Conservation (phyloP, 2,888 invertebrate species). For the Hemicrepidius hirtus region DNA sequence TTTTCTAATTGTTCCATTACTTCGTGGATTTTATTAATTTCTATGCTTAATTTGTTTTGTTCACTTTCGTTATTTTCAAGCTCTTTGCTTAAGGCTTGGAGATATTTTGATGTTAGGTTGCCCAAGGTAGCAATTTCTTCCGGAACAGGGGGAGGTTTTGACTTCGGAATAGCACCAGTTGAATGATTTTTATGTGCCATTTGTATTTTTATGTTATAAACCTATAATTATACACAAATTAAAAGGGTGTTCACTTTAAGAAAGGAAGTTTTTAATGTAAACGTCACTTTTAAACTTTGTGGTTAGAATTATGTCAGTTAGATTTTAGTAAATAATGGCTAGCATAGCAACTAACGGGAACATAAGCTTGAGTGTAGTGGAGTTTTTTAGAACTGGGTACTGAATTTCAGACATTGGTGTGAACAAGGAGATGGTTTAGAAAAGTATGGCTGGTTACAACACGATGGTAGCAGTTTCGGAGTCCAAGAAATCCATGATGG, state of each 20-base stretch:
- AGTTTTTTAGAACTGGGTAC: not conserved
- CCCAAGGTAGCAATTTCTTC: constrained; percentile 1
- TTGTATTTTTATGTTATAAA: not conserved
- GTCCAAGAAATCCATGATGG: constrained; percentile 91
- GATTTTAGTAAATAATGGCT: not conserved
- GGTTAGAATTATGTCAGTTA: too few species aligned
- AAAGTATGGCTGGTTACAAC: constrained; percentile 92
- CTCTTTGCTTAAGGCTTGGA: constrained; percentile 22
- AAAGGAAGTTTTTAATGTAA: not conserved
- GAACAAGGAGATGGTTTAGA: constrained; percentile 89
- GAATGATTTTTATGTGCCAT: not conserved
- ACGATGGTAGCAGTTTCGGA: constrained; percentile 95
- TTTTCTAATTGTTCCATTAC: constrained; percentile 26
- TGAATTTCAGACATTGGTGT: constrained; percentile 91
- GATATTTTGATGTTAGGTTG: constrained; percentile 14
- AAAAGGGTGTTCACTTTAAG: not conserved
- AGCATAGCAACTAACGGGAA: not conserved
- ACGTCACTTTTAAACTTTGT: too few species aligned
- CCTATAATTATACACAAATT: not conserved
- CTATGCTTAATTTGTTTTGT: constrained; percentile 24
- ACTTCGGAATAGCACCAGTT: constrained; percentile 17
- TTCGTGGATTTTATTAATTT: constrained; percentile 32
- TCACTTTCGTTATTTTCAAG: constrained; percentile 32
- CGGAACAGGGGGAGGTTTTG: not conserved
- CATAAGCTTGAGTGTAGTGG: too few species aligned